Evolutionary conservation across 2,797 vertebrate genomes (phyloP), one percentile per base, ranked within the genome.

Genomic region (Eleutherodactylus coqui): DNA sequence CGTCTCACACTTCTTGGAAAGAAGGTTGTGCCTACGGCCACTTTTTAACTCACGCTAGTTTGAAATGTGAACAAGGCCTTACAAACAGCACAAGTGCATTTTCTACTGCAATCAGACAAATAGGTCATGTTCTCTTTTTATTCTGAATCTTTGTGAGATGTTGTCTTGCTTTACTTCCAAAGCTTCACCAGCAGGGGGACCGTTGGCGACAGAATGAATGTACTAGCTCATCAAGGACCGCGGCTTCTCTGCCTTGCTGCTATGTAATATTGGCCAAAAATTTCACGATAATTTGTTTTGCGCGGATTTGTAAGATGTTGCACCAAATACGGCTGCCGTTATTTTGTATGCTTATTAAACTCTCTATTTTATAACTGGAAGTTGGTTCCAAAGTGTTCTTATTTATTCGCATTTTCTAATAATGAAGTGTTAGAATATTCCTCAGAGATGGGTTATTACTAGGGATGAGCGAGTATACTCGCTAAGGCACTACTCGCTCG

Each of bases 151-250:
- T 16, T 45, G 70, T 27, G 24, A 70, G 38, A 21, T 76, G 45
- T 76, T 34, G 29, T 34, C 7, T 76, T 76, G 29, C 47, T 51
- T 49, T 34, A 53, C 27, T 51, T 53, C 75, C 70, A 73, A 45
- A 45, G 38, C 41, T 73, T 73, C 41, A 73, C 38, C 38, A 43
- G 36, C 10, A 43, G 27, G 10, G 36, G n/a, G 69, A n/a, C 69
- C 70, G 16, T 45, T n/a, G 11, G 36, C 43, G 41, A 73, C 47
- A 77, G 19, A 77, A 77, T 51, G 58, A 81, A 82, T 82, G 79
- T 70, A 69, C 43, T 69, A 24, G 75, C 53, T 51, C 9, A 67
- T 14, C 9, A 45, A 82, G 5, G 41, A 32, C n/a, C 70, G 60
- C 64, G 27, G 21, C 19, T 27, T 36, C 49, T 47, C 67, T 82